These are phyloP conservation scores for Xenentodon cancila DNA, from an alignment of 2,797 vertebrate genomes.

Conservation along the genomic window DNA sequence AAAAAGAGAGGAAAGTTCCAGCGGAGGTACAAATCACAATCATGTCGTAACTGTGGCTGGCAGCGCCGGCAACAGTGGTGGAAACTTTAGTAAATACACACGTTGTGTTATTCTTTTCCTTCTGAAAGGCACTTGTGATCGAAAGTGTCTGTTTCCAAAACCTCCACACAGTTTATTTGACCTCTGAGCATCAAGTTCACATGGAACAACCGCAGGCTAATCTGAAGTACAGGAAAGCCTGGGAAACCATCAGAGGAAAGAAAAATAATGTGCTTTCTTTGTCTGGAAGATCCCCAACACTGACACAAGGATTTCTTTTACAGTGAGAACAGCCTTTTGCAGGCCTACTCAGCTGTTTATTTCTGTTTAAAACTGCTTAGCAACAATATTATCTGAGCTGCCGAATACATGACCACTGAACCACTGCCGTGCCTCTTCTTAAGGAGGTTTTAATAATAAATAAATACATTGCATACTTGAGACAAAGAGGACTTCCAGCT, in stretches of 20 bases:
- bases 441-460: constrained; percentile 6
- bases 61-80: constrained; percentile 27
- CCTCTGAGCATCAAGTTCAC: constrained; percentile 51
- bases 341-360: constrained; percentile 61
- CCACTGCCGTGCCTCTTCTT: constrained; percentile 6
- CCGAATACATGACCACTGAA: constrained; percentile 31
- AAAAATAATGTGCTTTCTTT: constrained; percentile 55
- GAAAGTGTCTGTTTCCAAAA: constrained; percentile 65
- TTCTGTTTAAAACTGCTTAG: constrained; percentile 73
- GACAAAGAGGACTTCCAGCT: too few species aligned
- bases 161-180: constrained; percentile 51
- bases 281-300: constrained; percentile 36
- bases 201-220: constrained; percentile 63
- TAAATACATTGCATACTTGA: background rate
- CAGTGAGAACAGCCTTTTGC: constrained; percentile 18
- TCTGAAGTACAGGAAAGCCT: constrained; percentile 46
- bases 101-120: constrained; percentile 59
- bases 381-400: constrained; percentile 66
- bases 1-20: constrained; percentile 80
- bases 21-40: constrained; percentile 64
- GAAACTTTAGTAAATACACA: constrained; percentile 77
- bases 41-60: constrained; percentile 60
- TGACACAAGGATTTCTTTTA: constrained; percentile 20
- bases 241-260: constrained; percentile 35
- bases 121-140: constrained; percentile 54